Conservation (phyloP, 2,797 vertebrate species). For the Numenius phaeopus region DNA sequence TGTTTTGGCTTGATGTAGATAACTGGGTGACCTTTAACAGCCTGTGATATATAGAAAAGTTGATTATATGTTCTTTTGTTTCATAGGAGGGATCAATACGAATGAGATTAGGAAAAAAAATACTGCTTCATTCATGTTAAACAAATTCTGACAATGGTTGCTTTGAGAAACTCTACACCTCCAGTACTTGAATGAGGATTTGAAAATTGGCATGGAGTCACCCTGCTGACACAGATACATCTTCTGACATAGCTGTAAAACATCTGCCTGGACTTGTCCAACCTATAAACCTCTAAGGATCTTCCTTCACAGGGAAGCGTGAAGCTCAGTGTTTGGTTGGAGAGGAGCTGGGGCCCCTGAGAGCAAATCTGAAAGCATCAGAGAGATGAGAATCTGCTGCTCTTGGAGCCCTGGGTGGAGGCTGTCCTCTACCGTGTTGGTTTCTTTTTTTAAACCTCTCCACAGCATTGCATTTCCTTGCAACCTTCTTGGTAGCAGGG, state of each 20-base stretch:
- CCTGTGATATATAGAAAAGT: slow-evolving; percentile 39
- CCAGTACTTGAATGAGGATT: fast-evolving
- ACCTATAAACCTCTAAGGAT: background rate
- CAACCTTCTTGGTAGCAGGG: background rate
- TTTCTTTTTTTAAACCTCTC: background rate
- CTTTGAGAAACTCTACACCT: background rate
- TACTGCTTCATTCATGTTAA: background rate
- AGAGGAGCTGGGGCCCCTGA: background rate
- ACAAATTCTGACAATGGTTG: background rate
- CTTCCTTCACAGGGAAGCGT: background rate
- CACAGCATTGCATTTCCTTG: background rate
- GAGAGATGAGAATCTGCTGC: background rate
- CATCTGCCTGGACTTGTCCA: background rate
- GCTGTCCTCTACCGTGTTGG: background rate
- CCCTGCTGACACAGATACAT: background rate
- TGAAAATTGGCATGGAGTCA: background rate
- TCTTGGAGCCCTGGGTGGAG: background rate
- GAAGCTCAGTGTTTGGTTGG: background rate
- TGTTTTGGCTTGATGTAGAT: slow-evolving; percentile 3
- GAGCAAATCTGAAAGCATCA: background rate
- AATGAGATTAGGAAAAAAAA: slow-evolving; percentile 8
- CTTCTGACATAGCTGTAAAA: background rate
- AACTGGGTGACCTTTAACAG: slow-evolving; percentile 53
- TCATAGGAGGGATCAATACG: slow-evolving; percentile 16
- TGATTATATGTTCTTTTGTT: slow-evolving; percentile 38